phyloP scores from a whole-genome alignment of 2,797 vertebrate genomes.

The Smutsia gigantea region DNA sequence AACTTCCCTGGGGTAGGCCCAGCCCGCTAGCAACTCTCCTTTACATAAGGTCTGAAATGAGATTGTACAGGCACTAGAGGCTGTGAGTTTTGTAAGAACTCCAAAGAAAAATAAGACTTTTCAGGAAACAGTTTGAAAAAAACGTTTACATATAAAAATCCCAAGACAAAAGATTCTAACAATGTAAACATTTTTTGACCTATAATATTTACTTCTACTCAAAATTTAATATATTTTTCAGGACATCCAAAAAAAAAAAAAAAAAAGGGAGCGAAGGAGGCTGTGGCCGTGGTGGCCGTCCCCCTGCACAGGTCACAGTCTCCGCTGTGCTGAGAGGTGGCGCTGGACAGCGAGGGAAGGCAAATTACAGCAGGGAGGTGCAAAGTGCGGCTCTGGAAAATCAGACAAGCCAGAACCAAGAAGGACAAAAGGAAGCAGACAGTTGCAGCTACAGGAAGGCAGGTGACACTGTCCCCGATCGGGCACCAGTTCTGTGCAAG shows the following conservation, averaged over 20 bases:
- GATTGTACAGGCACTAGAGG: neutral
- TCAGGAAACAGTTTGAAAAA: constrained; percentile 16
- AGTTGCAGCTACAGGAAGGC: neutral
- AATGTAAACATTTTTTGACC: neutral
- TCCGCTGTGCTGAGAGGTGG: neutral
- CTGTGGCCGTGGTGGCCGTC: neutral
- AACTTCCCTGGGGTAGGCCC: constrained; percentile 49
- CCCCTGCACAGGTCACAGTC: neutral
- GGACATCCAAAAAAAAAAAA: neutral
- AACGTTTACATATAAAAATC: neutral
- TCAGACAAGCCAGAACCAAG: neutral
- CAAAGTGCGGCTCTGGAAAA: no score
- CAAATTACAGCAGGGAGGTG: neutral
- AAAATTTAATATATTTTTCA: neutral
- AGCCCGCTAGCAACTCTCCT: constrained; percentile 56
- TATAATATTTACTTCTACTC: neutral
- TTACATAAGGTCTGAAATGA: constrained; percentile 44
- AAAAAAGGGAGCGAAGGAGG: neutral
- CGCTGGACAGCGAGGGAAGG: neutral
- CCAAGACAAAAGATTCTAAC: neutral
- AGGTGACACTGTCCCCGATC: no score
- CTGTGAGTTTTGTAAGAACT: neutral
- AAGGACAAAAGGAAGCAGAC: neutral
- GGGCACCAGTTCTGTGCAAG: accelerated
- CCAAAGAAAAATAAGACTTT: neutral